Conservation (phyloP, 1,140 invertebrate species). For the Plutomurus gul region DNA sequence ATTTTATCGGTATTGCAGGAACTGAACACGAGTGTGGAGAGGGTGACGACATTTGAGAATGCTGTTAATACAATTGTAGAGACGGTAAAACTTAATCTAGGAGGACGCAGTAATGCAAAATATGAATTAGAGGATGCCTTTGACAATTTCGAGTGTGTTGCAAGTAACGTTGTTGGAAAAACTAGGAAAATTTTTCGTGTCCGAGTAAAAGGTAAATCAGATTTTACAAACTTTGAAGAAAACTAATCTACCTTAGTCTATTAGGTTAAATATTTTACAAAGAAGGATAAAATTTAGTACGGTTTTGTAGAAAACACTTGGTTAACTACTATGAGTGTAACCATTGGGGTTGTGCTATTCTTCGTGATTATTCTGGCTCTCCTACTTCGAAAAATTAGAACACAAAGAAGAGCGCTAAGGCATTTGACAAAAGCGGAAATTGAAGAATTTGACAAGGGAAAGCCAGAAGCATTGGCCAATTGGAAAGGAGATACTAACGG, state of each 20-base stretch:
- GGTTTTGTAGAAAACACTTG: too few species aligned
- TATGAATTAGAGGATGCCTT: neutral
- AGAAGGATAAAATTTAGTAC: too few species aligned
- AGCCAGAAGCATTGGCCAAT: neutral
- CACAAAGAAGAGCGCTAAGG: neutral
- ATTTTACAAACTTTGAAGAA: neutral
- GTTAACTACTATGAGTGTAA: neutral
- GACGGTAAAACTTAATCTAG: too few species aligned
- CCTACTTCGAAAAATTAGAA: neutral
- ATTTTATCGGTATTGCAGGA: too few species aligned
- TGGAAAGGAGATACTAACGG: neutral
- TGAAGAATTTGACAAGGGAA: conserved; percentile 33
- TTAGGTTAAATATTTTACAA: too few species aligned
- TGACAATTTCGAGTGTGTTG: neutral
- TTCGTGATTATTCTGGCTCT: neutral
- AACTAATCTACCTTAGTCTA: too few species aligned
- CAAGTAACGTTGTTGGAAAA: neutral
- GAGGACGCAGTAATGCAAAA: too few species aligned
- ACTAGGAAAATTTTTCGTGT: neutral
- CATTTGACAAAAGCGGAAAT: conserved; percentile 31
- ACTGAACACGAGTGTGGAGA: too few species aligned
- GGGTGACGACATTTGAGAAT: too few species aligned
- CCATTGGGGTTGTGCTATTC: neutral
- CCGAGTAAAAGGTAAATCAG: neutral
- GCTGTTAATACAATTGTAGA: too few species aligned